phyloP scores from a whole-genome alignment of 2,888 invertebrate genomes.

The Eueremaeus valkanovi region DNA sequence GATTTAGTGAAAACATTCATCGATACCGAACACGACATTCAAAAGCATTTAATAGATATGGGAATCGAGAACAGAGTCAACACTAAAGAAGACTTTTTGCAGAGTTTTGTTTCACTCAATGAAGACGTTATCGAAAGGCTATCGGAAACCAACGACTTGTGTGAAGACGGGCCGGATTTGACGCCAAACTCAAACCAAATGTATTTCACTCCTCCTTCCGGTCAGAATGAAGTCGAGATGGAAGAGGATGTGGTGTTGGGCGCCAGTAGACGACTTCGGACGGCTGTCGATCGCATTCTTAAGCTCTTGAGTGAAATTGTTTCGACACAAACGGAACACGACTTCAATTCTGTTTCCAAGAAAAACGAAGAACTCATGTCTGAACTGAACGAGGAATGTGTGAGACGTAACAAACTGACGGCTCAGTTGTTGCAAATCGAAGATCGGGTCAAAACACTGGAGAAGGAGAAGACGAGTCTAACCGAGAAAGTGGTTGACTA shows the following conservation, averaged over 20 bases:
- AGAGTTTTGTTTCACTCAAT: constrained; percentile 37
- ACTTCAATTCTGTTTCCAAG: constrained; percentile 42
- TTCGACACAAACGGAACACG: constrained; percentile 43
- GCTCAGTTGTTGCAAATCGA: constrained; percentile 36
- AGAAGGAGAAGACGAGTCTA: constrained; percentile 32
- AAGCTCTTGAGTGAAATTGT: constrained; percentile 44
- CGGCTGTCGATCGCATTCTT: constrained; percentile 45
- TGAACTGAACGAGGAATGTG: constrained; percentile 49
- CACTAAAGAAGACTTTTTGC: neutral
- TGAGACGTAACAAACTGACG: constrained; percentile 35
- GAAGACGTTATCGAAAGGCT: constrained; percentile 43
- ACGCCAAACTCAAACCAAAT: constrained; percentile 44
- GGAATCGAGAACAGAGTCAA: constrained; percentile 41
- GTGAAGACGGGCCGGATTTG: constrained; percentile 47
- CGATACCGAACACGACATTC: constrained; percentile 46
- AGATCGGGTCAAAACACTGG: constrained; percentile 26
- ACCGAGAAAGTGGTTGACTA: constrained; percentile 30
- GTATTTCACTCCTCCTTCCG: constrained; percentile 29
- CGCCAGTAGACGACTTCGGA: constrained; percentile 44
- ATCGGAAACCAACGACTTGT: constrained; percentile 37
- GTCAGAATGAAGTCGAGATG: constrained; percentile 37
- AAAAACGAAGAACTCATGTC: constrained; percentile 46
- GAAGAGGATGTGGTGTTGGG: constrained; percentile 47
- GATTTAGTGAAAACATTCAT: constrained; percentile 47
- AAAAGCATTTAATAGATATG: constrained; percentile 43